phyloP scores from a whole-genome alignment of 2,797 vertebrate genomes.

The Lepus oiostolus region DNA sequence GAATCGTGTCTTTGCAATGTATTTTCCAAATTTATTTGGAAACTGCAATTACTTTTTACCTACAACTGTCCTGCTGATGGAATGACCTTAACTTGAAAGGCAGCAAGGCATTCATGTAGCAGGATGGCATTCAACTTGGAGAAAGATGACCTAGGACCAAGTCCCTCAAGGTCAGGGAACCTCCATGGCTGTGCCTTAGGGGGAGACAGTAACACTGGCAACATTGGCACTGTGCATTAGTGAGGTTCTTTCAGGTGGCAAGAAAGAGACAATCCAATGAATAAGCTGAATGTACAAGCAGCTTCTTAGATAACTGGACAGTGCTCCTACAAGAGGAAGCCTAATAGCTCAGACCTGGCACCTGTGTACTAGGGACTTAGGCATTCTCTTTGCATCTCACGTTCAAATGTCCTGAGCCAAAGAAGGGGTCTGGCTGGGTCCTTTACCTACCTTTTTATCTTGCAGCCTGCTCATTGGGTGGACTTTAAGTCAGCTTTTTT shows the following conservation, averaged over 20 bases:
- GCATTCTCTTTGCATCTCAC: background rate
- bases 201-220: background rate
- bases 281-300: background rate
- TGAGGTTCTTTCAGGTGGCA: background rate
- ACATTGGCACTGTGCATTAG: accelerated
- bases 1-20: background rate
- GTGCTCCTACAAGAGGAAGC: background rate
- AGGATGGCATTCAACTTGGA: background rate
- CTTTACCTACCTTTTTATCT: background rate
- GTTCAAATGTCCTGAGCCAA: background rate
- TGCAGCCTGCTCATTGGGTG: background rate
- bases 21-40: constrained; percentile 40
- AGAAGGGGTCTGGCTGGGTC: background rate
- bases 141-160: background rate
- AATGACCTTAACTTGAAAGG: background rate
- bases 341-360: background rate
- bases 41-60: background rate
- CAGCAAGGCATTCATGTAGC: accelerated
- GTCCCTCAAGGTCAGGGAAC: background rate
- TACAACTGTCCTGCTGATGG: background rate
- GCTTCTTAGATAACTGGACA: background rate
- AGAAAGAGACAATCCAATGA: background rate
- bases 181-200: background rate
- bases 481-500: background rate
- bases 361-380: background rate